These are phyloP conservation scores for Catagonus wagneri DNA, from an alignment of 2,113 vertebrate genomes.

Conservation along the genomic window DNA sequence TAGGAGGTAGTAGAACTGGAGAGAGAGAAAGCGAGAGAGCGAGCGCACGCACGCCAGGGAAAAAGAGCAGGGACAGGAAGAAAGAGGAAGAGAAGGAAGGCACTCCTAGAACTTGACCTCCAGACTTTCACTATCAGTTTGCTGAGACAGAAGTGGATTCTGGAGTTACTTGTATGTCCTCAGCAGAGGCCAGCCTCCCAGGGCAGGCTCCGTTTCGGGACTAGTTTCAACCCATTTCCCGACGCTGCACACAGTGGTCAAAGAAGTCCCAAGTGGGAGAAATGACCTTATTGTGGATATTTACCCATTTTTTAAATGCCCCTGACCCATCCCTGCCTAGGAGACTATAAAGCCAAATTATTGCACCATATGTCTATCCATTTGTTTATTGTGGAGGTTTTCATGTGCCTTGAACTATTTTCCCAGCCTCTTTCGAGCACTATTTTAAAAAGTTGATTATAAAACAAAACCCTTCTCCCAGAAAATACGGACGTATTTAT, in stretches of 20 bases:
- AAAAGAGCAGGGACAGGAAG: neutral
- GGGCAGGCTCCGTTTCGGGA: rapidly evolving
- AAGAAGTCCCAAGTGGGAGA: neutral
- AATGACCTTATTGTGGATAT: neutral
- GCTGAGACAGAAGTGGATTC: neutral
- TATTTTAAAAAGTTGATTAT: neutral
- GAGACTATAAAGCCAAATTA: neutral
- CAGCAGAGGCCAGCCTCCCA: neutral
- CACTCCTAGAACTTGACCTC: neutral
- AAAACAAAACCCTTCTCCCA: neutral
- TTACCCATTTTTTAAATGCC: neutral
- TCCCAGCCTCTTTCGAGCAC: neutral
- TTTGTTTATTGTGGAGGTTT: neutral
- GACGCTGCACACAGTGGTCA: neutral
- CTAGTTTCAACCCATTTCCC: neutral
- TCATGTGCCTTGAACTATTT: neutral
- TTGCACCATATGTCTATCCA: neutral
- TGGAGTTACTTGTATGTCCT: too few relatives aligned
- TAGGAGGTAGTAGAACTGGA: neutral
- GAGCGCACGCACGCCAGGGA: too few relatives aligned
- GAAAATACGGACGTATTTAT: neutral
- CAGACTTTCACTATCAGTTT: neutral
- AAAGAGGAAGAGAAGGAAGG: neutral
- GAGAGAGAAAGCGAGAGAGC: neutral
- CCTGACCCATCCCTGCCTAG: neutral